phyloP scores from a whole-genome alignment of 1,140 invertebrate species.

The Anastatus disparis region DNA sequence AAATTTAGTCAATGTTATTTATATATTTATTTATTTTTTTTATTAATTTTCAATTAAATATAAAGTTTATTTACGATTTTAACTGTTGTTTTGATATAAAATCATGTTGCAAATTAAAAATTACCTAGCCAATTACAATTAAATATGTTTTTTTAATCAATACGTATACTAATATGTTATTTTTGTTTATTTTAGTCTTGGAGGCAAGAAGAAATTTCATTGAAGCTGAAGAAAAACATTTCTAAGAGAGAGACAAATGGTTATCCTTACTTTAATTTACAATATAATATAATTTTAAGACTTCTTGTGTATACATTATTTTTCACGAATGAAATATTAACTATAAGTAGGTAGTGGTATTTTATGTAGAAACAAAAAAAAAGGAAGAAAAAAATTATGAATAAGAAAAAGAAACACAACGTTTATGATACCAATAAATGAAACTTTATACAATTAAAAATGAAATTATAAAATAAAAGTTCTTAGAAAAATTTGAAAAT shows the following conservation, averaged over 20 bases:
- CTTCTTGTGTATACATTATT: slow-evolving; percentile 22
- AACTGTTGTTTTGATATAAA: not conserved
- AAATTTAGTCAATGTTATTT: no score
- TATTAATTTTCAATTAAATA: no score
- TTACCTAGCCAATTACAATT: no score
- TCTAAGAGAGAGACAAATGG: slow-evolving; percentile 18
- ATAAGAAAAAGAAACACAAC: not conserved
- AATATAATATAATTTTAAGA: slow-evolving; percentile 8
- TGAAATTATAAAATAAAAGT: slow-evolving; percentile 1
- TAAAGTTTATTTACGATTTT: not conserved
- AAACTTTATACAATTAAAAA: not conserved
- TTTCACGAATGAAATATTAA: slow-evolving; percentile 24
- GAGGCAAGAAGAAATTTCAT: slow-evolving; percentile 19
- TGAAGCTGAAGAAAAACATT: slow-evolving; percentile 19
- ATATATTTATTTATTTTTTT: no score
- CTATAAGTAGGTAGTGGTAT: slow-evolving; percentile 26
- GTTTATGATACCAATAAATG: not conserved
- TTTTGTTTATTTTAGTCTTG: slow-evolving; percentile 37
- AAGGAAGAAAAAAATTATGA: not conserved
- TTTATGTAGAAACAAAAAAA: slow-evolving; percentile 19
- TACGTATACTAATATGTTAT: slow-evolving; percentile 1
- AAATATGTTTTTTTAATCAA: no score
- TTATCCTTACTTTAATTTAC: not conserved
- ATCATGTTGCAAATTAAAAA: no score
- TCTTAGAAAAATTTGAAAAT: slow-evolving; percentile 3